phyloP scores from a whole-genome alignment of 2,888 invertebrate species.

The Brenthis hecate region DNA sequence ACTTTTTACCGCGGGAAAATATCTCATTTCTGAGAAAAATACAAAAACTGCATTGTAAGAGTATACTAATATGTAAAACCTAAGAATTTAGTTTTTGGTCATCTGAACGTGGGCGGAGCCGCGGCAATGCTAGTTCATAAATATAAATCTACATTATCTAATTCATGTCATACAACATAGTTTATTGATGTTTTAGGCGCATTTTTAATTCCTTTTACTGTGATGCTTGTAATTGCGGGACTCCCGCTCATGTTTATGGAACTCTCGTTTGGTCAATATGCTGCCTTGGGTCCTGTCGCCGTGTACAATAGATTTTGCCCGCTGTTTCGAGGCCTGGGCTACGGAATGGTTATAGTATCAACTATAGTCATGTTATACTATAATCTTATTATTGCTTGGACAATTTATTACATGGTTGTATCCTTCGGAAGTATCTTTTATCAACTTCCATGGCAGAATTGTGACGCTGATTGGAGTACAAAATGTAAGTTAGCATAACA shows the following conservation, averaged over 20 bases:
- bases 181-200: slow-evolving; percentile 81
- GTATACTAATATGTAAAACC: too few species aligned
- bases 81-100: too few species aligned
- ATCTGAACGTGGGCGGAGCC: too few species aligned
- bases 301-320: slow-evolving; percentile 91
- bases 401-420: slow-evolving; percentile 86
- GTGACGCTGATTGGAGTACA: slow-evolving; percentile 87
- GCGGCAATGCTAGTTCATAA: too few species aligned
- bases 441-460: slow-evolving; percentile 87
- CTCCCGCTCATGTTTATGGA: slow-evolving; percentile 93
- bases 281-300: slow-evolving; percentile 89
- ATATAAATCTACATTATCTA: too few species aligned
- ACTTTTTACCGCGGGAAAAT: too few species aligned
- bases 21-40: too few species aligned
- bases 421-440: slow-evolving; percentile 84
- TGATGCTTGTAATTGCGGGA: slow-evolving; percentile 91
- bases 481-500: slow-evolving; percentile 69
- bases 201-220: slow-evolving; percentile 91
- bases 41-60: too few species aligned
- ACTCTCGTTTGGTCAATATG: slow-evolving; percentile 92
- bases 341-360: slow-evolving; percentile 90
- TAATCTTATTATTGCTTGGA: slow-evolving; percentile 90
- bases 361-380: slow-evolving; percentile 89
- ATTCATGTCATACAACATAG: background rate
- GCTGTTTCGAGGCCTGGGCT: slow-evolving; percentile 87